Conservation (phyloP, 2,888 invertebrate species). For the Cephus nigrinus region DNA sequence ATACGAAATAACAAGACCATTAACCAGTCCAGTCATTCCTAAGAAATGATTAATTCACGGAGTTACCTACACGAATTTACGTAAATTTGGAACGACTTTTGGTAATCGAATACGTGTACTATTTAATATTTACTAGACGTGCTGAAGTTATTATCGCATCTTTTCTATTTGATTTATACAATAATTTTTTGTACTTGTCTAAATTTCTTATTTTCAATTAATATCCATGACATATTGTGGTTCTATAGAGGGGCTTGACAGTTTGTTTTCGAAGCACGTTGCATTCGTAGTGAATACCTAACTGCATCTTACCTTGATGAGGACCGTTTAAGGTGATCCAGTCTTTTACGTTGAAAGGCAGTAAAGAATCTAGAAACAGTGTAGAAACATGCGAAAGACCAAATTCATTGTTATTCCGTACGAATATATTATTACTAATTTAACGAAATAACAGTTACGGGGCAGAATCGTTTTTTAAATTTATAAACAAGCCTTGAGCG, state of each 20-base stretch:
- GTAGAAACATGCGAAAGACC: neutral
- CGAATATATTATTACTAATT: neutral
- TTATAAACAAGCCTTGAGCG: neutral
- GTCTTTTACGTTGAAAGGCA: neutral
- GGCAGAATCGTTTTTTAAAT: neutral
- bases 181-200: neutral
- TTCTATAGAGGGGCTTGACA: neutral
- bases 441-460: neutral
- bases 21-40: neutral
- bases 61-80: neutral
- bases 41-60: neutral
- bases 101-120: neutral
- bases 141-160: neutral
- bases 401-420: neutral
- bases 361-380: neutral
- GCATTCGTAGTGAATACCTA: neutral
- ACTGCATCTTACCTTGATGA: neutral
- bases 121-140: neutral
- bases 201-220: neutral
- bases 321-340: neutral
- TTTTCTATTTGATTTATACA: too few relatives aligned
- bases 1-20: neutral
- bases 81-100: neutral
- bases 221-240: neutral
- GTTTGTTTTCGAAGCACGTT: neutral